phyloP scores from a whole-genome alignment of 2,113 vertebrate genomes.

The Corythoichthys haematopterus region DNA sequence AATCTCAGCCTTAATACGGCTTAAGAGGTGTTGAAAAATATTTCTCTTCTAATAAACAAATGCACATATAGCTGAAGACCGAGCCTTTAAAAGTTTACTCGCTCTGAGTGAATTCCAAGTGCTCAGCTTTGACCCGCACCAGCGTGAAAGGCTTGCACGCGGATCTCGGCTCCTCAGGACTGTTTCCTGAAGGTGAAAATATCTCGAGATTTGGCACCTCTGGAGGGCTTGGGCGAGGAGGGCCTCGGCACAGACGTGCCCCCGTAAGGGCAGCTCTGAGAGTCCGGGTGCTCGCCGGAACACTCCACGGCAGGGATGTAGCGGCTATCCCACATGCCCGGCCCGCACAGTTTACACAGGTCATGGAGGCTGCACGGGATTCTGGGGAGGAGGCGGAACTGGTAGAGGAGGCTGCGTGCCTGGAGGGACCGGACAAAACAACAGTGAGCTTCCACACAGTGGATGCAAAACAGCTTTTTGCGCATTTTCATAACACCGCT shows the following conservation, averaged over 20 bases:
- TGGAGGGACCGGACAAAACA: constrained; percentile 42
- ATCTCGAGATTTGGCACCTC: constrained; percentile 76
- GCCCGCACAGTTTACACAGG: constrained; percentile 88
- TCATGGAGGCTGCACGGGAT: constrained; percentile 94
- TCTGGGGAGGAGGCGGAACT: constrained; percentile 89
- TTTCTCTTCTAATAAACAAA: constrained; percentile 38
- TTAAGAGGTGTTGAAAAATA: constrained; percentile 28
- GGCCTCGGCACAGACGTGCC: constrained; percentile 77
- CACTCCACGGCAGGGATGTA: constrained; percentile 93
- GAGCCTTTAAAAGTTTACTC: constrained; percentile 32
- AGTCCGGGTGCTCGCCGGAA: constrained; percentile 83
- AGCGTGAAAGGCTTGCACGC: constrained; percentile 18
- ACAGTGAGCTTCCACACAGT: background rate
- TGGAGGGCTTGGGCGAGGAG: constrained; percentile 63
- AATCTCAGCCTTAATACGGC: background rate
- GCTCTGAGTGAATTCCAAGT: constrained; percentile 43
- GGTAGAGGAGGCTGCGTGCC: constrained; percentile 94
- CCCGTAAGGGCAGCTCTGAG: constrained; percentile 87
- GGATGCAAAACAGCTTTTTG: constrained; percentile 12
- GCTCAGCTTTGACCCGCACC: constrained; percentile 31
- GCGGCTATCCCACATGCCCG: constrained; percentile 97
- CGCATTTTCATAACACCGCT: constrained; percentile 14
- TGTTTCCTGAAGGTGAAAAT: constrained; percentile 88
- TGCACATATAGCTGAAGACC: constrained; percentile 41
- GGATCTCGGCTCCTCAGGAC: constrained; percentile 50